phyloP scores from a whole-genome alignment of 2,888 invertebrate species.

The Sepiola atlantica region DNA sequence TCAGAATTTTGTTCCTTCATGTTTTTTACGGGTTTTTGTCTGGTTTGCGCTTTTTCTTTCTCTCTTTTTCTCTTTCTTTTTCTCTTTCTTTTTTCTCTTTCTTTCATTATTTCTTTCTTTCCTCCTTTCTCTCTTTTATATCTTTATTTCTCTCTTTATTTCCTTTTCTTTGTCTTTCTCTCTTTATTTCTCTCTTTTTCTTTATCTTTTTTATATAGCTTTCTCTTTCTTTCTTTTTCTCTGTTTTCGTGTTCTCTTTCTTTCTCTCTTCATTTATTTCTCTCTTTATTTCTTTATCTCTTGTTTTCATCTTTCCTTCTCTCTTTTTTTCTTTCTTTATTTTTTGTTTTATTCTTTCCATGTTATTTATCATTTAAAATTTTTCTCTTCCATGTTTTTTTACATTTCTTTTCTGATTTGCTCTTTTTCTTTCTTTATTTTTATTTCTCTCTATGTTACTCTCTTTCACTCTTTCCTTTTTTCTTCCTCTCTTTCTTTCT shows the following conservation, averaged over 20 bases:
- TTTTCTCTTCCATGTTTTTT: background rate
- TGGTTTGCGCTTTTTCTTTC: background rate
- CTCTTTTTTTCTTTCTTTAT: background rate
- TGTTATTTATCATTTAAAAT: background rate
- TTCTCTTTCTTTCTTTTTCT: background rate
- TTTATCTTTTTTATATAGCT: background rate
- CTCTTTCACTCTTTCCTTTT: background rate
- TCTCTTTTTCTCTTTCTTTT: background rate
- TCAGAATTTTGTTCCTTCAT: background rate
- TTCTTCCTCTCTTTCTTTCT: background rate
- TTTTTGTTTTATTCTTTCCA: background rate
- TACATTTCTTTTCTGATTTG: too few relatives aligned
- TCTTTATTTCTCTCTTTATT: background rate
- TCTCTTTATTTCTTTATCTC: background rate
- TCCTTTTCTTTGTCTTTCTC: background rate
- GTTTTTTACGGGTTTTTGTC: fast-evolving
- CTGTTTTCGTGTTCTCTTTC: background rate
- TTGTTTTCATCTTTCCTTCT: too few relatives aligned
- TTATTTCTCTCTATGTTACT: background rate
- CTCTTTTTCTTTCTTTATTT: background rate
- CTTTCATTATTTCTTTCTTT: background rate
- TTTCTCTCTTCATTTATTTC: background rate
- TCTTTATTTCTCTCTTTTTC: background rate
- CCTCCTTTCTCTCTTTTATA: background rate
- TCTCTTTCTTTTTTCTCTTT: background rate